Evolutionary conservation across 2,113 vertebrate species (phyloP).

Genomic region (Ciconia boyciana): DNA sequence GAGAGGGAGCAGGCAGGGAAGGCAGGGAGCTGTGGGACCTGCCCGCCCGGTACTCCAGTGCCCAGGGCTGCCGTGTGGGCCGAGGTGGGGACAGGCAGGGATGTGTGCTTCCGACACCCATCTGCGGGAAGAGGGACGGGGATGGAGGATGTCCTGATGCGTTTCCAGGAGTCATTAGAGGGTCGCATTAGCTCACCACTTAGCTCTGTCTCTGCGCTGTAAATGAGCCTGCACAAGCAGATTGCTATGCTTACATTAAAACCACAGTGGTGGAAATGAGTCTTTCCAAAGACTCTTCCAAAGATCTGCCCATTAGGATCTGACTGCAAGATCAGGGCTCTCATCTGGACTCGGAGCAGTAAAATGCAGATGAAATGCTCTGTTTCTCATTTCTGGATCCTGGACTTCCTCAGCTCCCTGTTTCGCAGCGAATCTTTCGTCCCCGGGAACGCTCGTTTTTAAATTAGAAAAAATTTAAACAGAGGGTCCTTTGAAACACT

Average conservation of each 20-base stretch:
- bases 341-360: not conserved
- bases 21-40: not conserved
- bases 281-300: slow-evolving; percentile 19
- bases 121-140: fast-evolving
- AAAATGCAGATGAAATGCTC: not conserved
- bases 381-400: slow-evolving; percentile 27
- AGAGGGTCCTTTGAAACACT: not conserved
- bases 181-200: not conserved
- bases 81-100: not conserved
- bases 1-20: not conserved
- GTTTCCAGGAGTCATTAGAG: not conserved
- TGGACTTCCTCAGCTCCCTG: not conserved
- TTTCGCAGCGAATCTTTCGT: not conserved
- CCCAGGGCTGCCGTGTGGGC: not conserved
- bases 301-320: not conserved
- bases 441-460: not conserved
- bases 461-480: not conserved
- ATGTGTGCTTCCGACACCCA: fast-evolving
- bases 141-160: not conserved
- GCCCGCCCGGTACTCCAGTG: fast-evolving
- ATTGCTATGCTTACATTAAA: not conserved
- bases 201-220: not conserved
- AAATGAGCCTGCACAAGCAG: slow-evolving; percentile 20
- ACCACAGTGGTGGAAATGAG: not conserved
- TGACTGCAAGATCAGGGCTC: not conserved